These are phyloP conservation scores for Lacerta bilineata DNA, from an alignment of 2,797 vertebrate genomes.

Conservation along the genomic window DNA sequence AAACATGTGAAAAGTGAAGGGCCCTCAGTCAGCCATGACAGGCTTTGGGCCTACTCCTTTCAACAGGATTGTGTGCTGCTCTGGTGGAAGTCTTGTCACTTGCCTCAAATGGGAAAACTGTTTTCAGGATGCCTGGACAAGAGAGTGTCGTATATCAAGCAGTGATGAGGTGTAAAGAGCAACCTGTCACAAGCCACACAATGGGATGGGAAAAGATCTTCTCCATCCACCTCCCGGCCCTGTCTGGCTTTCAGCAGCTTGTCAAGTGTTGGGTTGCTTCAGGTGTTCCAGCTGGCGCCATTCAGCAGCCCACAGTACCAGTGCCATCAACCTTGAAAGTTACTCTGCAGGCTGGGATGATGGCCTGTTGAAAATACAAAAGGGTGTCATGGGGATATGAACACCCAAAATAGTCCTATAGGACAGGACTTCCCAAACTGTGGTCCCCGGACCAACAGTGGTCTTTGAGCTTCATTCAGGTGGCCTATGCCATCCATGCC, in stretches of 20 bases:
- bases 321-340: neutral
- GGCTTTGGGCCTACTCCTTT: slow-evolving; percentile 18
- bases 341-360: neutral
- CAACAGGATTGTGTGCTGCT: neutral
- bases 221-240: neutral
- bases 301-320: slow-evolving; percentile 30
- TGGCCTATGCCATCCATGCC: too few species aligned
- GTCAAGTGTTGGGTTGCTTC: slow-evolving; percentile 48
- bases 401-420: neutral
- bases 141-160: slow-evolving; percentile 16
- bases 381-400: slow-evolving; percentile 28
- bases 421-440: too few species aligned
- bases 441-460: too few species aligned
- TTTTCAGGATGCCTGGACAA: fast-evolving
- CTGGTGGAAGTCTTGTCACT: slow-evolving; percentile 1
- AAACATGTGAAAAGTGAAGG: neutral
- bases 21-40: neutral
- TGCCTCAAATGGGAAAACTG: slow-evolving; percentile 36
- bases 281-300: slow-evolving; percentile 37
- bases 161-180: slow-evolving; percentile 68
- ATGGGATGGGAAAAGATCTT: slow-evolving; percentile 57
- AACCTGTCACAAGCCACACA: slow-evolving; percentile 57
- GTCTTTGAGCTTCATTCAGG: too few species aligned
- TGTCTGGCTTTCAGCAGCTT: slow-evolving; percentile 54
- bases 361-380: slow-evolving; percentile 32